Conservation (phyloP, 2,797 vertebrate species). For the Pseudochirops cupreus region DNA sequence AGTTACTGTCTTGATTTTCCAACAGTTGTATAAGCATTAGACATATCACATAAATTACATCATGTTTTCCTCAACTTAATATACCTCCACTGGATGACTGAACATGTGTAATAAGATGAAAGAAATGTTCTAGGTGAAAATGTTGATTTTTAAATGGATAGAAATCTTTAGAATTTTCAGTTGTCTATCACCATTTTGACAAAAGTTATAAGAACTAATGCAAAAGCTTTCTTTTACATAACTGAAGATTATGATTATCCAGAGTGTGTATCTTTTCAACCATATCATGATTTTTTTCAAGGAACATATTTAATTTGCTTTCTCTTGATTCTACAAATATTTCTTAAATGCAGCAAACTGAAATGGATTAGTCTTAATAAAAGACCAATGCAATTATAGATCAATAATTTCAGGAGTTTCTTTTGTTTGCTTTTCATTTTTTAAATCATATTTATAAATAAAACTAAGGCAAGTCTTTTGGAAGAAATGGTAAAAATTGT, state of each 20-base stretch:
- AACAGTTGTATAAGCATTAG: conserved; percentile 62
- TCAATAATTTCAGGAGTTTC: conserved; percentile 42
- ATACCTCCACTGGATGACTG: conserved; percentile 17
- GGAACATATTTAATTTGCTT: neutral
- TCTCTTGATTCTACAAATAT: neutral
- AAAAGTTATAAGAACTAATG: conserved; percentile 34
- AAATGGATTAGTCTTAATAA: conserved; percentile 16
- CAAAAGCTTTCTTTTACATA: neutral
- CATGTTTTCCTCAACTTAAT: conserved; percentile 53
- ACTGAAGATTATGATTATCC: neutral
- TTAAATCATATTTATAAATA: neutral
- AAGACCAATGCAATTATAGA: neutral
- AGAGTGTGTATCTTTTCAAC: neutral
- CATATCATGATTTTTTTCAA: neutral
- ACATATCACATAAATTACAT: conserved; percentile 38
- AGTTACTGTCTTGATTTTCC: conserved; percentile 63
- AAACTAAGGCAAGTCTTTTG: neutral
- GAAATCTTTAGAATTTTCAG: conserved; percentile 22
- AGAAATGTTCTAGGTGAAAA: conserved; percentile 36
- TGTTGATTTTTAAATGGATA: conserved; percentile 19
- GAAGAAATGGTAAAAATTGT: neutral
- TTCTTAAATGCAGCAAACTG: conserved; percentile 12
- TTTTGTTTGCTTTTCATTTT: conserved; percentile 34
- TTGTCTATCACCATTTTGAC: conserved; percentile 32
- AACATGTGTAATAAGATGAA: conserved; percentile 22